phyloP scores from a whole-genome alignment of 2,888 invertebrate genomes.

The Acrobasis suavella region DNA sequence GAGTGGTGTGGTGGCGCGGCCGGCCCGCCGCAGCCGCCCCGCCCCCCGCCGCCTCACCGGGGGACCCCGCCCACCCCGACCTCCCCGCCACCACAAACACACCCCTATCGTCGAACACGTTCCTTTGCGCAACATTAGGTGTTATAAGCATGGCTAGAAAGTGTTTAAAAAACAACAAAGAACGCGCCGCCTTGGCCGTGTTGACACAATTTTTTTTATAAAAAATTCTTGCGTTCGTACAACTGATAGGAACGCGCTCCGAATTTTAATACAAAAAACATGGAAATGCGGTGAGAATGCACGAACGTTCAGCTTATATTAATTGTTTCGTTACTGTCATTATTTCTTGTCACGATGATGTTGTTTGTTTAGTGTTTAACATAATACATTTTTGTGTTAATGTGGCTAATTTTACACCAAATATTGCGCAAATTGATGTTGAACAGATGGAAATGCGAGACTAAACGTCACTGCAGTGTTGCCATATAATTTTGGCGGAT shows the following conservation, averaged over 20 bases:
- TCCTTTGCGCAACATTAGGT: not conserved
- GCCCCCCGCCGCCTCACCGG: slow-evolving; percentile 31
- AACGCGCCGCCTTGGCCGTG: too few relatives aligned
- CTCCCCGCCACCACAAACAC: not conserved
- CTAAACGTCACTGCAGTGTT: not conserved
- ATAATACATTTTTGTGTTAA: not conserved
- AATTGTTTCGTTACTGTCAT: not conserved
- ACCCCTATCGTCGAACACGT: not conserved
- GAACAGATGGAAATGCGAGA: not conserved
- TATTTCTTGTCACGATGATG: not conserved
- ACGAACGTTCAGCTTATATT: not conserved
- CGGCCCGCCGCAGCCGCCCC: slow-evolving; percentile 25
- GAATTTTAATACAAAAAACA: too few relatives aligned
- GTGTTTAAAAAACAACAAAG: too few relatives aligned
- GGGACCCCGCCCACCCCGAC: not conserved
- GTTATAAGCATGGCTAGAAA: too few relatives aligned
- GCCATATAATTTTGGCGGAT: not conserved
- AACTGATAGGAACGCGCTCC: too few relatives aligned
- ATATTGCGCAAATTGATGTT: not conserved
- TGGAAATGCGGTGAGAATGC: too few relatives aligned
- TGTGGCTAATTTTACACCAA: not conserved
- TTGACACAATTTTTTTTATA: too few relatives aligned
- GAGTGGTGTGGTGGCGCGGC: slow-evolving; percentile 34
- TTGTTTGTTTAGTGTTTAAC: not conserved
- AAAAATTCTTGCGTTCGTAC: too few relatives aligned